Conservation (phyloP, 2,888 invertebrate species). For the Pteria penguin region DNA sequence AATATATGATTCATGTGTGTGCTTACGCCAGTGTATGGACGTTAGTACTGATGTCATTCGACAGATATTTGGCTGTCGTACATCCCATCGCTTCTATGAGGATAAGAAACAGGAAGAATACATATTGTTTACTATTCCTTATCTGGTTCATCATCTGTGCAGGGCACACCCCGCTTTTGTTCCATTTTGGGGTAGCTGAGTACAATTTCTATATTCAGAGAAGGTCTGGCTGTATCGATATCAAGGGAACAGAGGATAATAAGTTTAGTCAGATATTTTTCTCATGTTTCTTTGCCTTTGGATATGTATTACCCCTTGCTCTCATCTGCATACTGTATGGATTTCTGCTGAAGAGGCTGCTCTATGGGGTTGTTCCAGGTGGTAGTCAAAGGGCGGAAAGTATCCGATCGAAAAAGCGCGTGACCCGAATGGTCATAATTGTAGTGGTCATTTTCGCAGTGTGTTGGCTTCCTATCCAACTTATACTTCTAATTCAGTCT, state of each 20-base stretch:
- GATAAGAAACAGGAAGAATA: constrained; percentile 89
- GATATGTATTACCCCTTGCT: constrained; percentile 92
- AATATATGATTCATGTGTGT: constrained; percentile 94
- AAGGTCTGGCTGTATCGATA: constrained; percentile 70
- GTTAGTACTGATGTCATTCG: constrained; percentile 94
- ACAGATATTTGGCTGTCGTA: constrained; percentile 94
- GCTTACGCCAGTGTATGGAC: constrained; percentile 97
- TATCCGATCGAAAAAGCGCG: constrained; percentile 90
- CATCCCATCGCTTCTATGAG: constrained; percentile 94
- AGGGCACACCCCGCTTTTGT: constrained; percentile 75
- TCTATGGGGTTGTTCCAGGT: constrained; percentile 87
- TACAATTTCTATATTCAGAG: constrained; percentile 79
- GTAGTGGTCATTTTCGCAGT: constrained; percentile 95
- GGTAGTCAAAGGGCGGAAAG: constrained; percentile 89
- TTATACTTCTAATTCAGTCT: constrained; percentile 85
- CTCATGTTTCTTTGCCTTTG: constrained; percentile 87
- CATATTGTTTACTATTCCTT: constrained; percentile 88
- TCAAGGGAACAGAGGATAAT: constrained; percentile 33
- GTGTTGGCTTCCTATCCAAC: constrained; percentile 96
- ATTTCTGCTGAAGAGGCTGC: constrained; percentile 92
- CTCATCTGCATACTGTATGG: constrained; percentile 93
- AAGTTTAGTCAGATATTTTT: constrained; percentile 57
- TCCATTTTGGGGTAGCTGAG: constrained; percentile 62
- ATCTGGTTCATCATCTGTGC: constrained; percentile 88
- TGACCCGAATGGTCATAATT: constrained; percentile 94